phyloP scores from a whole-genome alignment of 2,797 vertebrate species.

The Microcaecilia unicolor region DNA sequence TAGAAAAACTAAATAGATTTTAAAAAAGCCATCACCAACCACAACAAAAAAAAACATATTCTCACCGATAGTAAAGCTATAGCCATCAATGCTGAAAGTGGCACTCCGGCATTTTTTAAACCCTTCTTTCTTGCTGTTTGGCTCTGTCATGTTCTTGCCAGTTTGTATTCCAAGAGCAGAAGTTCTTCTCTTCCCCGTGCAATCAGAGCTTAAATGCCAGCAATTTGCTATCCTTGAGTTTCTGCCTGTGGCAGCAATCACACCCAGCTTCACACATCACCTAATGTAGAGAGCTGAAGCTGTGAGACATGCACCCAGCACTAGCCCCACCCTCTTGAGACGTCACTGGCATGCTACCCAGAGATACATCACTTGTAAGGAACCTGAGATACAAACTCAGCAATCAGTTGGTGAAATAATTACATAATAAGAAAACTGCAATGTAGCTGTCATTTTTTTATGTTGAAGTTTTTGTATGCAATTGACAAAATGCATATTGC shows the following conservation, averaged over 20 bases:
- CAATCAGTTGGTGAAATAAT: neutral
- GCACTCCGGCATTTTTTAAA: constrained; percentile 90
- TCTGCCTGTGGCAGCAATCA: constrained; percentile 21
- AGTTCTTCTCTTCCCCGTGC: neutral
- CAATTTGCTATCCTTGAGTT: constrained; percentile 12
- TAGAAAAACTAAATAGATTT: no score
- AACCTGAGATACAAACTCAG: neutral
- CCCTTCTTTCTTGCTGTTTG: constrained; percentile 75
- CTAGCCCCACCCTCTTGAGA: constrained; percentile 42
- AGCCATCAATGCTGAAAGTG: constrained; percentile 93
- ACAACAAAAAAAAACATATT: constrained; percentile 5
- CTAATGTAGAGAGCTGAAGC: constrained; percentile 1
- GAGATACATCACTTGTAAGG: constrained; percentile 6
- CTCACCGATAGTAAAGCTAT: constrained; percentile 96
- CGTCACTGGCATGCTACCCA: constrained; percentile 13
- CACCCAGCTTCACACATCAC: constrained; percentile 23
- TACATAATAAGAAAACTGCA: neutral
- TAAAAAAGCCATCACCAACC: neutral
- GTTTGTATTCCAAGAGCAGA: neutral
- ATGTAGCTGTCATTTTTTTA: neutral
- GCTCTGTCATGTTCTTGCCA: constrained; percentile 62
- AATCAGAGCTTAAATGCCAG: neutral
- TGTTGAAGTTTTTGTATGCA: neutral
- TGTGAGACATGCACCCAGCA: constrained; percentile 8
- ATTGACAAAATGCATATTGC: neutral